phyloP scores from a whole-genome alignment of 2,888 invertebrate genomes.

The Cheilosia soror region DNA sequence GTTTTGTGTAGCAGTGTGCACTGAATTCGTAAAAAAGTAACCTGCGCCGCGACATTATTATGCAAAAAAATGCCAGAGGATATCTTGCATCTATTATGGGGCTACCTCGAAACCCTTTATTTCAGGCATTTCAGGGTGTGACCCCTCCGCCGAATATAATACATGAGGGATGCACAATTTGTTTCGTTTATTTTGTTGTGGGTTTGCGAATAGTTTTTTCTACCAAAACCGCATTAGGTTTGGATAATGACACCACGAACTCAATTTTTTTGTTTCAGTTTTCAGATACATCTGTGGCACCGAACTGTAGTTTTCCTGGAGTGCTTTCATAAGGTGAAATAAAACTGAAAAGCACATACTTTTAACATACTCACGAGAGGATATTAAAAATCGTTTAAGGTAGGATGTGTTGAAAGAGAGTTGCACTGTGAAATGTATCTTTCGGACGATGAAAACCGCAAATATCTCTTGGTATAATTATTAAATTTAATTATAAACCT shows the following conservation, averaged over 20 bases:
- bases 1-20: slow-evolving; percentile 64
- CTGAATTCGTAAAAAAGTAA: slow-evolving; percentile 63
- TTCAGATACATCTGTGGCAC: slow-evolving; percentile 2
- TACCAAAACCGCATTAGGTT: slow-evolving; percentile 18
- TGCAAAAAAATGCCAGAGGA: slow-evolving; percentile 58
- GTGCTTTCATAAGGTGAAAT: slow-evolving; percentile 13
- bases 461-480: slow-evolving; percentile 22
- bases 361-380: not conserved
- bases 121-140: slow-evolving; percentile 19
- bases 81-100: slow-evolving; percentile 66
- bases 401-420: not conserved
- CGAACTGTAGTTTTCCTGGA: slow-evolving; percentile 5
- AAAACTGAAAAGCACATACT: not conserved
- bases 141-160: not conserved
- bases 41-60: slow-evolving; percentile 72
- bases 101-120: slow-evolving; percentile 50
- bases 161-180: slow-evolving; percentile 37
- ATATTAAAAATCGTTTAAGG: slow-evolving; percentile 20
- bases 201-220: not conserved
- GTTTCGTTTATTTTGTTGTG: slow-evolving; percentile 18
- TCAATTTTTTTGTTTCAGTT: not conserved
- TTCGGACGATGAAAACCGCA: slow-evolving; percentile 2
- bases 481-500: slow-evolving; percentile 51
- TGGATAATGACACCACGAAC: slow-evolving; percentile 30
- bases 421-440: not conserved